Conservation (phyloP, 2,797 vertebrate genomes). For the Gastrophryne carolinensis region DNA sequence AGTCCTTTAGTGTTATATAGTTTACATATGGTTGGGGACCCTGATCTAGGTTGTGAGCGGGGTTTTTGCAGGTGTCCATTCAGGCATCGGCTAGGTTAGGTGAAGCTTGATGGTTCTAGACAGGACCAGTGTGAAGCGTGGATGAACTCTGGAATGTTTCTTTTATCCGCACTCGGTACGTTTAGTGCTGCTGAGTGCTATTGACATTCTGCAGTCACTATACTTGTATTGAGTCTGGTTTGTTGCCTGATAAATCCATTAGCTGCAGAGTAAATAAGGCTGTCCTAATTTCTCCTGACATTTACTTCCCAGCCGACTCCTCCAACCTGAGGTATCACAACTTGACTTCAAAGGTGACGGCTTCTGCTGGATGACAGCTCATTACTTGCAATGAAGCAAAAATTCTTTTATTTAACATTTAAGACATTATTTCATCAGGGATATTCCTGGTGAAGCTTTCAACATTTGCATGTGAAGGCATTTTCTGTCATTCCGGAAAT, state of each 20-base stretch:
- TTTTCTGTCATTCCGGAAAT: constrained; percentile 31
- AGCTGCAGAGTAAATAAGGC: constrained; percentile 20
- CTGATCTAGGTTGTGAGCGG: too few species aligned
- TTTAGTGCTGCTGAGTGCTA: constrained; percentile 15
- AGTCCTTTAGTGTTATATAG: too few species aligned
- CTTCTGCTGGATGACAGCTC: neutral
- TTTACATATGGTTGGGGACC: too few species aligned
- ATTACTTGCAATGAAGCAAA: neutral
- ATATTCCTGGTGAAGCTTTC: neutral
- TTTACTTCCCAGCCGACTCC: constrained; percentile 34
- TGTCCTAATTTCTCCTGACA: constrained; percentile 47
- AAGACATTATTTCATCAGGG: constrained; percentile 26
- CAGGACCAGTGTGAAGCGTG: constrained; percentile 25
- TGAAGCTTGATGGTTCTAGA: constrained; percentile 42
- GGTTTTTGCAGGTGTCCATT: neutral
- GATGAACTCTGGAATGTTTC: constrained; percentile 22
- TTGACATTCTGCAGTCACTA: constrained; percentile 19
- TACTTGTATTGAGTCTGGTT: constrained; percentile 25
- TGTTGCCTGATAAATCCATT: constrained; percentile 45
- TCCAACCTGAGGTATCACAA: constrained; percentile 17
- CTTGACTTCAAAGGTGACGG: constrained; percentile 23
- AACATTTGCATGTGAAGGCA: constrained; percentile 6
- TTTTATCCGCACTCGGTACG: constrained; percentile 25
- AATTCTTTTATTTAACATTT: constrained; percentile 6
- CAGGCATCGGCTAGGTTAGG: constrained; percentile 20